phyloP scores from a whole-genome alignment of 2,888 invertebrate genomes.

The Drosophila putrida region DNA sequence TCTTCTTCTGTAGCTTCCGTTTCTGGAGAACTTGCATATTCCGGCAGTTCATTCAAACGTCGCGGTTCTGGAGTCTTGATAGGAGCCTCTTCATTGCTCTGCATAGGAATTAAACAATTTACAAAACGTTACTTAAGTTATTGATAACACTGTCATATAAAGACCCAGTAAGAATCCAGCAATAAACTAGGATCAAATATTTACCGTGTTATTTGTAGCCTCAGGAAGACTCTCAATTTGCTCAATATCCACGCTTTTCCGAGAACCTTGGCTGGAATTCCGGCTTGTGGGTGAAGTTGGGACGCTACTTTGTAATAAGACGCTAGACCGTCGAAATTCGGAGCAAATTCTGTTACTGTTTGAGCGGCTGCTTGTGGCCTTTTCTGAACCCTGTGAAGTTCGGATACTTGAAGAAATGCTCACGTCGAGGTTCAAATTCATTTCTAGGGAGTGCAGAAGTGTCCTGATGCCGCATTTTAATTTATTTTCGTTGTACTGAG shows the following conservation, averaged over 20 bases:
- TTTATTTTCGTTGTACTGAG: conserved; percentile 34
- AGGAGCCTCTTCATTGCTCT: background rate
- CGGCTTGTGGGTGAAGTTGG: conserved; percentile 20
- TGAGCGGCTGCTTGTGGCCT: background rate
- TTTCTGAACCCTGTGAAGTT: conserved; percentile 4
- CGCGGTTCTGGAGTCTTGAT: conserved; percentile 45
- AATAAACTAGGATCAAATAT: background rate
- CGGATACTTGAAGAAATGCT: background rate
- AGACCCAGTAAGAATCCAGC: too few relatives aligned
- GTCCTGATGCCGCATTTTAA: conserved; percentile 39
- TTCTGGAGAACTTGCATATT: background rate
- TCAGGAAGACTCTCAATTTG: background rate
- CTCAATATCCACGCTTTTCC: background rate
- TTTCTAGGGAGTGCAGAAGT: conserved; percentile 12
- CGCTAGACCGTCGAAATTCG: conserved; percentile 38
- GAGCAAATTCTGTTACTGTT: conserved; percentile 11
- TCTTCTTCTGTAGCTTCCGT: background rate
- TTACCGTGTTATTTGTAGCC: conserved; percentile 13
- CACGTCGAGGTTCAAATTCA: conserved; percentile 10
- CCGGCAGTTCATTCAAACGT: conserved; percentile 27
- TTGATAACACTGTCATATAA: too few relatives aligned
- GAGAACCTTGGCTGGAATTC: background rate
- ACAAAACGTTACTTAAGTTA: background rate
- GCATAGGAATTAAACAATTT: background rate
- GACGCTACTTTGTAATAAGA: conserved; percentile 6